A percentile compares a stretch with the other conserved stretches of the same genome.
phyloP scores from a whole-genome alignment of 2,113 vertebrate genomes.

The Piaya cayana region DNA sequence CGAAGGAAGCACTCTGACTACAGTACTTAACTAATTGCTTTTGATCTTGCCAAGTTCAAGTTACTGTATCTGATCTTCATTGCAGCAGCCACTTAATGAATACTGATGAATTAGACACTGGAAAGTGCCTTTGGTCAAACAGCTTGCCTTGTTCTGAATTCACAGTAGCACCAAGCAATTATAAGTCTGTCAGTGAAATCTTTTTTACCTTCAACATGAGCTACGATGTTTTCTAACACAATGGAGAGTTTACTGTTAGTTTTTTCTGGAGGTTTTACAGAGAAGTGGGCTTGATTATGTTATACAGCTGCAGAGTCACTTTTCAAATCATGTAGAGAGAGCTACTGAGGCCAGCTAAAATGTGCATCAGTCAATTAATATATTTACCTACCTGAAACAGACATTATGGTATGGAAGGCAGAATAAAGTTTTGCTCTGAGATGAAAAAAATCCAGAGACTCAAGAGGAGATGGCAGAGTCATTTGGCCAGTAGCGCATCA shows the following conservation, averaged over 20 bases:
- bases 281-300: background rate
- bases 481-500: background rate
- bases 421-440: background rate
- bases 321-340: background rate
- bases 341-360: background rate
- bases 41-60: slow-evolving; percentile 25
- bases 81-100: slow-evolving; percentile 5
- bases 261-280: background rate
- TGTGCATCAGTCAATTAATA: background rate
- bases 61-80: background rate
- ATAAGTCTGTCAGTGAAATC: background rate
- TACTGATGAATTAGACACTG: background rate
- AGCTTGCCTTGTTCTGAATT: slow-evolving; percentile 8
- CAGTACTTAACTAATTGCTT: background rate
- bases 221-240: background rate
- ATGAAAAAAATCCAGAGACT: background rate
- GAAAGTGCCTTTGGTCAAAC: background rate
- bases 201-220: background rate
- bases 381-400: background rate
- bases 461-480: background rate
- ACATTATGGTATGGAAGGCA: background rate
- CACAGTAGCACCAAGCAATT: slow-evolving; percentile 15
- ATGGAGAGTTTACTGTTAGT: background rate
- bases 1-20: background rate
- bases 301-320: background rate